phyloP scores from a whole-genome alignment of 2,113 vertebrate genomes.

The Tautogolabrus adspersus region DNA sequence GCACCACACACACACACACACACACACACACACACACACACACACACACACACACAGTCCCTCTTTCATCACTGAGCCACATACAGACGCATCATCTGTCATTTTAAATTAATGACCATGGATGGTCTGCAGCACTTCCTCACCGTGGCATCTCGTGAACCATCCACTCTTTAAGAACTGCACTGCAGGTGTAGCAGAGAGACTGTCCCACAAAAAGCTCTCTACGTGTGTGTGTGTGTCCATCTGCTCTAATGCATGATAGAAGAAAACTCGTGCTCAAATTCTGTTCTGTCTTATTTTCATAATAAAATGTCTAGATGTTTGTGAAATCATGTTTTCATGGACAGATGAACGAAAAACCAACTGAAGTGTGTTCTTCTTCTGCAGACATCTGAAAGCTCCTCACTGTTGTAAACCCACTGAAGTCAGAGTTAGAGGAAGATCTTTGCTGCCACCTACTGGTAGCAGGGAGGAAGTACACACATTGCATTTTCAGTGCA shows the following conservation, averaged over 20 bases:
- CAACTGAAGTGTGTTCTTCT: neutral
- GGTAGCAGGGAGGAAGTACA: slow-evolving; percentile 4
- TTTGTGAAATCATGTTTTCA: slow-evolving; percentile 47
- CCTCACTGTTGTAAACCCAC: neutral
- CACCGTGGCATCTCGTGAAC: slow-evolving; percentile 43
- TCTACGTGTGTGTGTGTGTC: slow-evolving; percentile 42
- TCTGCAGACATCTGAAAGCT: neutral
- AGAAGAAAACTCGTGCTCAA: slow-evolving; percentile 76
- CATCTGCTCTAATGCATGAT: slow-evolving; percentile 73
- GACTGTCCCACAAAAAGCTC: slow-evolving; percentile 19
- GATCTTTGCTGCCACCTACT: slow-evolving; percentile 45
- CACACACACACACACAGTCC: slow-evolving; percentile 20
- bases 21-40: slow-evolving; percentile 18
- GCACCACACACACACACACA: slow-evolving; percentile 28
- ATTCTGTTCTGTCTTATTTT: slow-evolving; percentile 84
- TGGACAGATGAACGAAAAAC: neutral
- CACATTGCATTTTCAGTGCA: neutral
- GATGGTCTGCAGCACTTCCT: slow-evolving; percentile 34
- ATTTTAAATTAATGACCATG: slow-evolving; percentile 9
- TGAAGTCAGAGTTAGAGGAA: neutral
- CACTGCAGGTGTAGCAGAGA: slow-evolving; percentile 55
- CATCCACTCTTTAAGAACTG: slow-evolving; percentile 41
- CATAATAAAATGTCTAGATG: slow-evolving; percentile 82
- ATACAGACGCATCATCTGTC: slow-evolving; percentile 35
- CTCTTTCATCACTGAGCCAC: slow-evolving; percentile 48